Evolutionary conservation across 1,140 invertebrate genomes (phyloP).

Genomic region (Zaprionus tsacasi): DNA sequence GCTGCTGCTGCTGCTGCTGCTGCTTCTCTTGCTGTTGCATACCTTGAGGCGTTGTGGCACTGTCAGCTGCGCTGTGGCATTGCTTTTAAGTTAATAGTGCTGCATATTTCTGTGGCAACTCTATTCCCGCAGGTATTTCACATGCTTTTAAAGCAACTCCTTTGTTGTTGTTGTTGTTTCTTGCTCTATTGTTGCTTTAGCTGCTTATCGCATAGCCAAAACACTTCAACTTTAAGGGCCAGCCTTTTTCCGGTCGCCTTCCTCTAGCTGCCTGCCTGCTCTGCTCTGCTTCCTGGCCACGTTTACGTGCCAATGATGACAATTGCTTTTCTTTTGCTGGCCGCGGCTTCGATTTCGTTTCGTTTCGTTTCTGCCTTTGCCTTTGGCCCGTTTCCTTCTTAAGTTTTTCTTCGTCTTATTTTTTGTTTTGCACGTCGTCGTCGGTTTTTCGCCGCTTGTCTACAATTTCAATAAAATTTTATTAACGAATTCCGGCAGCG

Average conservation of each 20-base stretch:
- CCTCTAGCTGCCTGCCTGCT: not conserved
- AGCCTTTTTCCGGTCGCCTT: slow-evolving; percentile 72
- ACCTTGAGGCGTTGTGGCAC: slow-evolving; percentile 66
- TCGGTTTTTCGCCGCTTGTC: slow-evolving; percentile 83
- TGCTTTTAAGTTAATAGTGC: slow-evolving; percentile 74
- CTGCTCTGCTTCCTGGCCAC: slow-evolving; percentile 4
- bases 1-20: slow-evolving; percentile 12
- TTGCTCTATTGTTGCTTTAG: slow-evolving; percentile 59
- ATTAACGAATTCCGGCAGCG: slow-evolving; percentile 84
- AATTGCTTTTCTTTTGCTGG: slow-evolving; percentile 79
- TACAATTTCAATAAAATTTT: slow-evolving; percentile 84
- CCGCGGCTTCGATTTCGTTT: slow-evolving; percentile 68
- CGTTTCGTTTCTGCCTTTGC: slow-evolving; percentile 47
- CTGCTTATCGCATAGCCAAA: slow-evolving; percentile 74
- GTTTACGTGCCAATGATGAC: slow-evolving; percentile 81
- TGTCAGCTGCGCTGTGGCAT: slow-evolving; percentile 51
- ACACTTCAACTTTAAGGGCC: slow-evolving; percentile 73
- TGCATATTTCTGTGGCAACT: slow-evolving; percentile 54
- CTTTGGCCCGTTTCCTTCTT: slow-evolving; percentile 47
- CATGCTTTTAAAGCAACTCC: slow-evolving; percentile 50
- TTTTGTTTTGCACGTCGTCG: slow-evolving; percentile 79
- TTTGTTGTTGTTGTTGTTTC: slow-evolving; percentile 9
- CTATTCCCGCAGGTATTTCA: slow-evolving; percentile 42
- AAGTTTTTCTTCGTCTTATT: slow-evolving; percentile 19
- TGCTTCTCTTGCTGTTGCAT: slow-evolving; percentile 61